These are phyloP conservation scores for Amphiura filiformis DNA, from an alignment of 35 echinoderm and acorn worm genomes.

Conservation along the genomic window DNA sequence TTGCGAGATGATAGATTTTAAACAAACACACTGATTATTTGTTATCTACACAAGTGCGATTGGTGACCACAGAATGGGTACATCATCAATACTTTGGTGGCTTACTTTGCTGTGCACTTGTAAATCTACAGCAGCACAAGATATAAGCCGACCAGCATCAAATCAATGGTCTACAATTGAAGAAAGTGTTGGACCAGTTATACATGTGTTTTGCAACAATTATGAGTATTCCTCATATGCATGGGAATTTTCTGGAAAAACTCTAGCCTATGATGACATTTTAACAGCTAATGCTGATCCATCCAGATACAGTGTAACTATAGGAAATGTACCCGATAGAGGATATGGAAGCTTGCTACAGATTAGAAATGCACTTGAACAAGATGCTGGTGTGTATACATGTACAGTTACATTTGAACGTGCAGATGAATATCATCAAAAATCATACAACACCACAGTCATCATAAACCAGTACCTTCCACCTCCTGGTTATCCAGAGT, in stretches of 20 bases:
- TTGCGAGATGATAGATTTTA: too few species aligned
- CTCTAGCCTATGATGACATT: background rate
- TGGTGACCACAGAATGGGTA: too few species aligned
- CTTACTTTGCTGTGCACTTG: too few species aligned
- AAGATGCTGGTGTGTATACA: too few species aligned
- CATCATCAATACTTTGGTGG: too few species aligned
- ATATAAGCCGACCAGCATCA: background rate
- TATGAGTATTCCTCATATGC: background rate
- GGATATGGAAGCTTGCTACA: too few species aligned
- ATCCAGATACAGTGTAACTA: background rate
- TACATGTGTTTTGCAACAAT: background rate
- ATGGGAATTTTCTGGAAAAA: background rate
- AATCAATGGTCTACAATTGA: too few species aligned
- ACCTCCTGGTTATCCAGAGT: too few species aligned
- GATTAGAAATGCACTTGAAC: too few species aligned
- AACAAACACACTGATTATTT: too few species aligned
- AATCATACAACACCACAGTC: background rate
- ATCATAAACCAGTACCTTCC: too few species aligned
- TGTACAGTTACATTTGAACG: background rate
- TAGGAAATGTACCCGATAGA: background rate
- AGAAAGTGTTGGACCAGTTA: background rate
- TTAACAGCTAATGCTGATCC: background rate
- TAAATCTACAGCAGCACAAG: background rate
- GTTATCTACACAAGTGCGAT: too few species aligned
- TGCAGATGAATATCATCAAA: background rate